phyloP scores from a whole-genome alignment of 2,888 invertebrate species.

The Cataglyphis rosenhaueri region DNA sequence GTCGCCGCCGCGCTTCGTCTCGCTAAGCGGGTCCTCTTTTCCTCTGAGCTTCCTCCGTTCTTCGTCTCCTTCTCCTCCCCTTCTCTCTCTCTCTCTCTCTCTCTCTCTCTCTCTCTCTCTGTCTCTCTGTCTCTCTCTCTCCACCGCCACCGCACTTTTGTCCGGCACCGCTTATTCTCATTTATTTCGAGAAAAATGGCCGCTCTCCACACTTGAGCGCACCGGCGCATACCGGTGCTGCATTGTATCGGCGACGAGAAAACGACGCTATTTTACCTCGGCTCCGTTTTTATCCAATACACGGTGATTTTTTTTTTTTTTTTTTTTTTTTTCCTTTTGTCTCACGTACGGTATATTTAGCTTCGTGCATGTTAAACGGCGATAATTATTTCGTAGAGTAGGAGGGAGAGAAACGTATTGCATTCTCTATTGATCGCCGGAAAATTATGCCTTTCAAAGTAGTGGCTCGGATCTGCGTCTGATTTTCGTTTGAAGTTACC shows the following conservation, averaged over 20 bases:
- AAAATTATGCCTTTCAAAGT: slow-evolving; percentile 9
- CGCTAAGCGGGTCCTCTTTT: slow-evolving; percentile 45
- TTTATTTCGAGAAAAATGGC: slow-evolving; percentile 26
- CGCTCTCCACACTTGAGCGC: background rate
- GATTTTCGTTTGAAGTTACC: slow-evolving; percentile 21
- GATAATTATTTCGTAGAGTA: slow-evolving; percentile 7
- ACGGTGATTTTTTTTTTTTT: slow-evolving; percentile 16
- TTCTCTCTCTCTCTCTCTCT: background rate
- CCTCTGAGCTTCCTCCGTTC: background rate
- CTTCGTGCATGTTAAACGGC: background rate
- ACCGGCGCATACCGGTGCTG: background rate
- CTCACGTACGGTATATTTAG: background rate
- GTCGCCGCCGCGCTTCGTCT: slow-evolving; percentile 58
- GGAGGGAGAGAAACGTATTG: background rate
- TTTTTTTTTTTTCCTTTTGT: slow-evolving; percentile 22
- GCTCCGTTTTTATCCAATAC: slow-evolving; percentile 6
- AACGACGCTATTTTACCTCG: slow-evolving; percentile 32
- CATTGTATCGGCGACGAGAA: slow-evolving; percentile 14
- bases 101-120: background rate
- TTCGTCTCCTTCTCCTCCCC: no score
- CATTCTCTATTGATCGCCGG: background rate
- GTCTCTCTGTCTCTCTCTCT: background rate
- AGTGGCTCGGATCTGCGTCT: background rate
- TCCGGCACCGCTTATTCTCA: slow-evolving; percentile 24
- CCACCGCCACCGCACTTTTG: slow-evolving; percentile 6